These are phyloP conservation scores for Salticus scenicus DNA, from an alignment of 2,888 invertebrate genomes.

Conservation along the genomic window DNA sequence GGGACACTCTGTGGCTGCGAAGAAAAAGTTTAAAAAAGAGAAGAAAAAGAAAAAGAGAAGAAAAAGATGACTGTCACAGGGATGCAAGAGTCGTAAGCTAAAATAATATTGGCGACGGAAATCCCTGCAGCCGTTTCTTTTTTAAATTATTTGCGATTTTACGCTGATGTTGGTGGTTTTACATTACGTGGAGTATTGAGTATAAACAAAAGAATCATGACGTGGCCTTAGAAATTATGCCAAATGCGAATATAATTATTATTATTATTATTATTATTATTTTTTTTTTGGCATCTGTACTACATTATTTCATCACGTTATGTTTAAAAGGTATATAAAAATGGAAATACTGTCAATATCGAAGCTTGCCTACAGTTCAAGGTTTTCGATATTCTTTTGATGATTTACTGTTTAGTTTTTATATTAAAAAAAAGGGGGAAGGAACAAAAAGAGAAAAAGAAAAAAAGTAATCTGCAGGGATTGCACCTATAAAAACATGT, in stretches of 20 bases:
- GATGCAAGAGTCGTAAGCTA: conserved; percentile 10
- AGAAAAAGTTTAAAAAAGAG: conserved; percentile 8
- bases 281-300: background rate
- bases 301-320: no score
- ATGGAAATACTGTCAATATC: no score
- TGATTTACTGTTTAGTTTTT: no score
- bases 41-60: conserved; percentile 20
- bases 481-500: no score
- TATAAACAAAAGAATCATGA: background rate
- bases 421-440: no score
- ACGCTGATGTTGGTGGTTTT: background rate
- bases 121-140: background rate
- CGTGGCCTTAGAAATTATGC: background rate
- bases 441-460: no score
- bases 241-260: background rate
- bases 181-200: background rate
- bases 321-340: no score
- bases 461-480: no score
- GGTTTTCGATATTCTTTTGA: no score
- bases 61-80: background rate
- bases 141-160: background rate
- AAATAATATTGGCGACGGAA: background rate
- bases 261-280: no score
- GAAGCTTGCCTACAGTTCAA: no score
- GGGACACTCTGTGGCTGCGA: background rate